Evolutionary conservation across 2,113 vertebrate genomes (phyloP).

Genomic region (Morone chrysops): DNA sequence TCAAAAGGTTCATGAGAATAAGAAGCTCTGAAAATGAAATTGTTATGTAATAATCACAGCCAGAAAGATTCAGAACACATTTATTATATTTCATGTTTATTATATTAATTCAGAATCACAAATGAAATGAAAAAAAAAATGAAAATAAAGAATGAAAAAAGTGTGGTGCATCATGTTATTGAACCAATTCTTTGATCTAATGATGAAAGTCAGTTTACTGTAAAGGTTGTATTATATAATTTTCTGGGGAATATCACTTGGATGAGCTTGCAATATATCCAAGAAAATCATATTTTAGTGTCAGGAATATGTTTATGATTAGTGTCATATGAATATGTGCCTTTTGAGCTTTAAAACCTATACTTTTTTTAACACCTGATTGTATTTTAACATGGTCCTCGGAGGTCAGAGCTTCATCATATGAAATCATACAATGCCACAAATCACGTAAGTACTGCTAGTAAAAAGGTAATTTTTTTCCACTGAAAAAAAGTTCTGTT

Average conservation of each 20-base stretch:
- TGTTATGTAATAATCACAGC: slow-evolving; percentile 7
- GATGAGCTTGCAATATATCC: not conserved
- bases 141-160: not conserved
- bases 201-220: not conserved
- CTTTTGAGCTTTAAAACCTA: not conserved
- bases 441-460: not conserved
- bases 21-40: not conserved
- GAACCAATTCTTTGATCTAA: not conserved
- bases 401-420: not conserved
- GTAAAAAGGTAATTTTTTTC: not conserved
- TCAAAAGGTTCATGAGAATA: not conserved
- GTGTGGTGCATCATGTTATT: not conserved
- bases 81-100: slow-evolving; percentile 7
- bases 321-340: no score
- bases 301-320: no score
- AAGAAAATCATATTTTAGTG: not conserved
- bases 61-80: not conserved
- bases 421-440: not conserved
- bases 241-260: not conserved
- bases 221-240: not conserved
- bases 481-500: not conserved
- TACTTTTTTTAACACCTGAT: not conserved
- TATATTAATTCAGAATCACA: not conserved
- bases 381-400: not conserved
- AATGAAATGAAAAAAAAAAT: not conserved